These are phyloP conservation scores for Catonia carolina DNA, from an alignment of 2,888 invertebrate species.

Conservation along the genomic window DNA sequence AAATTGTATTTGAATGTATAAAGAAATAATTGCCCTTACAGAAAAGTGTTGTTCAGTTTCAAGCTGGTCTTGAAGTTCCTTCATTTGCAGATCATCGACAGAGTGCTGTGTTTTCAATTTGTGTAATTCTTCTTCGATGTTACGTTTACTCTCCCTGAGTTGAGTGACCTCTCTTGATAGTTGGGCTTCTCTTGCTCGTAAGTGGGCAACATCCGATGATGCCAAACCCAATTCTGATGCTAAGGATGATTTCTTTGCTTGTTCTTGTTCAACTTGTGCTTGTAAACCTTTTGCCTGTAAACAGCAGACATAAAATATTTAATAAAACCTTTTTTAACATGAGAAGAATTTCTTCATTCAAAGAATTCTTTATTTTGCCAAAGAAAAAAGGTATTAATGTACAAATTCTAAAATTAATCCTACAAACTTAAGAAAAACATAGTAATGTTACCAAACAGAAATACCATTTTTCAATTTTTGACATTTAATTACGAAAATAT, in stretches of 20 bases:
- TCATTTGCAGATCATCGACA: slow-evolving; percentile 66
- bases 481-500: too few relatives aligned
- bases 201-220: slow-evolving; percentile 60
- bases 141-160: slow-evolving; percentile 59
- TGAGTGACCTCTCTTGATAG: slow-evolving; percentile 60
- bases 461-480: too few relatives aligned
- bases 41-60: slow-evolving; percentile 96
- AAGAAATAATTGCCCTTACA: too few relatives aligned
- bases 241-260: slow-evolving; percentile 71
- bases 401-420: too few relatives aligned
- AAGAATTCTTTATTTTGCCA: too few relatives aligned
- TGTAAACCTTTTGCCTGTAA: slow-evolving; percentile 66
- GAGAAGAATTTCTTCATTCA: too few relatives aligned
- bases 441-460: too few relatives aligned
- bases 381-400: too few relatives aligned
- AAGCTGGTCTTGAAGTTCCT: slow-evolving; percentile 88
- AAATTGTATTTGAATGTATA: too few relatives aligned
- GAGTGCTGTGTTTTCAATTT: slow-evolving; percentile 62
- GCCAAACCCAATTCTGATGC: slow-evolving; percentile 74
- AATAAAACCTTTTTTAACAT: not conserved
- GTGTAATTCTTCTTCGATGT: slow-evolving; percentile 67
- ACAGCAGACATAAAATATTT: slow-evolving; percentile 10
- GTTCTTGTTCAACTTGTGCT: slow-evolving; percentile 86
- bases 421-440: too few relatives aligned
- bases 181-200: slow-evolving; percentile 67